Conservation (phyloP, 2,888 invertebrate species). For the Lamproptera curius region DNA sequence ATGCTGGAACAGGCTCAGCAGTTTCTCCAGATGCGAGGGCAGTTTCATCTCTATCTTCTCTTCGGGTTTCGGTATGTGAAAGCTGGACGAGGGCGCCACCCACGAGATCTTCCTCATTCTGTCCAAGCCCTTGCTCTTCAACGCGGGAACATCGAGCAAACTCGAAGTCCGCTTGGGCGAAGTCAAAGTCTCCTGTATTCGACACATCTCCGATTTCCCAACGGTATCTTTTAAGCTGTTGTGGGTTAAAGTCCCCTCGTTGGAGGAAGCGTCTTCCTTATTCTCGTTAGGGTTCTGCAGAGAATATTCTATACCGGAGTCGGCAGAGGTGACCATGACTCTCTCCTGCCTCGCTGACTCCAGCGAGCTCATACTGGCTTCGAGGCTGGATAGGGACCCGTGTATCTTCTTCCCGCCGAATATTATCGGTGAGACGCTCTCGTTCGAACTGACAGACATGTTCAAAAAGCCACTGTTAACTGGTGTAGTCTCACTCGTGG, state of each 20-base stretch:
- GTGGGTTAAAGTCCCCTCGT: conserved; percentile 71
- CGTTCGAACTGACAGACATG: conserved; percentile 67
- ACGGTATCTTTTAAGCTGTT: conserved; percentile 59
- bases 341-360: conserved; percentile 64
- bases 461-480: conserved; percentile 55
- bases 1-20: conserved; percentile 82
- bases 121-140: conserved; percentile 59
- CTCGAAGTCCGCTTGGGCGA: conserved; percentile 64
- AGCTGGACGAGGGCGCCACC: conserved; percentile 73
- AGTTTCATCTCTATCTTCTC: conserved; percentile 56
- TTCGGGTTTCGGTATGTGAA: conserved; percentile 57
- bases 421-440: conserved; percentile 68
- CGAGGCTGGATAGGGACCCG: conserved; percentile 67
- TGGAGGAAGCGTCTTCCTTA: conserved; percentile 65
- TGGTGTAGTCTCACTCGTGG: conserved; percentile 62
- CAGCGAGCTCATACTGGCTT: conserved; percentile 70
- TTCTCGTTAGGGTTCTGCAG: conserved; percentile 58
- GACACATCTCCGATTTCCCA: conserved; percentile 38
- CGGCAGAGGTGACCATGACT: conserved; percentile 66
- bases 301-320: conserved; percentile 71
- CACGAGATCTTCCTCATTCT: conserved; percentile 79
- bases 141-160: conserved; percentile 63
- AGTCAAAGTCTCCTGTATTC: conserved; percentile 48
- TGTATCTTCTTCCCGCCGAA: conserved; percentile 66
- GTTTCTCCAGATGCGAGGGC: conserved; percentile 80